Conservation (phyloP, 92 coral and sea anemone species). For the Muricea muricata region DNA sequence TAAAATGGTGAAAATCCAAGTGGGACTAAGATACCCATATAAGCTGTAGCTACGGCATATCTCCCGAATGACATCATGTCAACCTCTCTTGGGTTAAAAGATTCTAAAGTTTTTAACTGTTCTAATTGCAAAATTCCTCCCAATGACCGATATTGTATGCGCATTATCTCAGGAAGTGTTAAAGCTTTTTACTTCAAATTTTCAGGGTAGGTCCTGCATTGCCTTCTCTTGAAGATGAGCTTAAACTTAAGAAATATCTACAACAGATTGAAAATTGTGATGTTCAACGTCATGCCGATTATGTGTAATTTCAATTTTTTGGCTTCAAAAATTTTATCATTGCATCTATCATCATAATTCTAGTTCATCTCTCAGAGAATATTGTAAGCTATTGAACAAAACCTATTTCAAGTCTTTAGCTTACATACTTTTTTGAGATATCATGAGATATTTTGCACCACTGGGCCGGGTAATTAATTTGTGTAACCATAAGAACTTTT, state of each 20-base stretch:
- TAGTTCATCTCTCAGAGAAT: not conserved
- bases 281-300: not conserved
- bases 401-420: not conserved
- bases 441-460: not conserved
- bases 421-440: not conserved
- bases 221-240: not conserved
- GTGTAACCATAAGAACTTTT: not conserved
- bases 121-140: not conserved
- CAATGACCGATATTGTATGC: slow-evolving; percentile 21
- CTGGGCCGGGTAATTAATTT: not conserved
- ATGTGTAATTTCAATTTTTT: not conserved
- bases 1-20: too few species aligned
- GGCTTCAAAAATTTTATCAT: not conserved
- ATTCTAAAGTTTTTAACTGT: too few species aligned
- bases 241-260: not conserved
- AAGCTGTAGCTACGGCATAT: too few species aligned
- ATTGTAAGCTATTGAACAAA: not conserved
- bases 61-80: too few species aligned
- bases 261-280: not conserved
- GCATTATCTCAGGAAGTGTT: slow-evolving; percentile 21
- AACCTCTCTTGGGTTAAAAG: not conserved
- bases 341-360: not conserved
- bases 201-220: not conserved
- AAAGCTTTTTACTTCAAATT: not conserved
- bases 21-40: too few species aligned